Conservation (phyloP, 2,888 invertebrate species). For the Tillus elongatus region DNA sequence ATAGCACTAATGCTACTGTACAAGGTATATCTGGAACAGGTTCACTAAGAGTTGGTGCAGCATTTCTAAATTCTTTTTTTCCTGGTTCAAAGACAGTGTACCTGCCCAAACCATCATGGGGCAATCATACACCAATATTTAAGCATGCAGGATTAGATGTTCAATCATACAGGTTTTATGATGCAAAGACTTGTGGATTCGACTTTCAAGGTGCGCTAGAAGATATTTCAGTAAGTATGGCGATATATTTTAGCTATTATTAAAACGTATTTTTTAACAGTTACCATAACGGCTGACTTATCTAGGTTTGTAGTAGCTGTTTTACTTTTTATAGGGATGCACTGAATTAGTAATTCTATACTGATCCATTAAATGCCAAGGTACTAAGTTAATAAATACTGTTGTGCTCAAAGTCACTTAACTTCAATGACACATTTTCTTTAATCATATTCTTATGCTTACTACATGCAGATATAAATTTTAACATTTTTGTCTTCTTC, state of each 20-base stretch:
- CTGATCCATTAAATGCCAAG: too few relatives aligned
- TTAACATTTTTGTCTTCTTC: too few relatives aligned
- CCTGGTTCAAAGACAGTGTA: slow-evolving; percentile 73
- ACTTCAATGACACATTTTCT: too few relatives aligned
- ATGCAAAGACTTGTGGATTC: slow-evolving; percentile 86
- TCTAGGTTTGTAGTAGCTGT: too few relatives aligned
- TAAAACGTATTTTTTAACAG: background rate
- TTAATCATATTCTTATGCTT: too few relatives aligned
- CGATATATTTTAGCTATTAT: background rate
- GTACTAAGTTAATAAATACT: too few relatives aligned
- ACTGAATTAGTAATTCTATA: too few relatives aligned
- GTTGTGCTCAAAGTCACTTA: too few relatives aligned
- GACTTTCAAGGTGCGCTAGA: slow-evolving; percentile 83
- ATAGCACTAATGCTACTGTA: slow-evolving; percentile 65
- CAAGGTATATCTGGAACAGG: slow-evolving; percentile 96
- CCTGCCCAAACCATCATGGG: slow-evolving; percentile 93
- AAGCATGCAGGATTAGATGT: slow-evolving; percentile 77
- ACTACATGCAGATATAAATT: too few relatives aligned
- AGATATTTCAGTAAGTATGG: slow-evolving; percentile 69
- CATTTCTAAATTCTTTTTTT: slow-evolving; percentile 76
- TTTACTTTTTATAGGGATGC: too few relatives aligned
- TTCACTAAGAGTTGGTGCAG: slow-evolving; percentile 84
- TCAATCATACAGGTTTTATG: slow-evolving; percentile 89
- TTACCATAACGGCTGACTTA: too few relatives aligned
- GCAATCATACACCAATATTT: slow-evolving; percentile 94